Conservation (phyloP, 92 coral and sea anemone species). For the Epizoanthus stellaris region DNA sequence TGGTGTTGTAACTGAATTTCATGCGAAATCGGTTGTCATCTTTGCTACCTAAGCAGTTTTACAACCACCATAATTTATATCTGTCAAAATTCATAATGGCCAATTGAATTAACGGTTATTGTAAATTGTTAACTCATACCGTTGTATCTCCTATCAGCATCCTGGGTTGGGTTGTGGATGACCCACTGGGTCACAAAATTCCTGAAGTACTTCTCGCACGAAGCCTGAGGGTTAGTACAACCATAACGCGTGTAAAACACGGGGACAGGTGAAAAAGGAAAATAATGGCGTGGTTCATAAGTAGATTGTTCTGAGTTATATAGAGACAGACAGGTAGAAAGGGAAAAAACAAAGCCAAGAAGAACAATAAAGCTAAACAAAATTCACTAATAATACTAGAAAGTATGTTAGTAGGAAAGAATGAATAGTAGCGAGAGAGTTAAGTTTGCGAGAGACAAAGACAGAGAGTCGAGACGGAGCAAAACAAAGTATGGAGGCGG, state of each 20-base stretch:
- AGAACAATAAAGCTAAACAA: not conserved
- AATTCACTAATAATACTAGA: not conserved
- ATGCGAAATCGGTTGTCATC: not conserved
- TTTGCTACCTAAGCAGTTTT: too few species aligned
- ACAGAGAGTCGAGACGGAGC: not conserved
- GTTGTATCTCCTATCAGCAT: conserved; percentile 72
- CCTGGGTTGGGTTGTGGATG: conserved; percentile 79
- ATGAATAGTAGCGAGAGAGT: too few species aligned
- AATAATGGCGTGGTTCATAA: not conserved
- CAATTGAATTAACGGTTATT: too few species aligned
- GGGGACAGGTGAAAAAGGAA: not conserved
- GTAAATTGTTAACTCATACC: conserved; percentile 55
- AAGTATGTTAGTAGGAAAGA: too few species aligned
- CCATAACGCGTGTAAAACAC: too few species aligned
- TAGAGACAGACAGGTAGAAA: not conserved
- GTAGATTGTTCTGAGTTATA: not conserved
- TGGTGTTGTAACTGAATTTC: not conserved
- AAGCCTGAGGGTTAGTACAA: conserved; percentile 47
- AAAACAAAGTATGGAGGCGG: too few species aligned
- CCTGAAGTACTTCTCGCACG: conserved; percentile 96
- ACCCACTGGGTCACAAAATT: conserved; percentile 93
- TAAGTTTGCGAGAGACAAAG: not conserved
- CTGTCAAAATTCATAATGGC: too few species aligned
- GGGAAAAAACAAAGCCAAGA: not conserved
- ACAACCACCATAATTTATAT: too few species aligned